Base-by-base conservation (phyloP, 2,113 vertebrate species). In the Macroglossus sobrinus region DNA sequence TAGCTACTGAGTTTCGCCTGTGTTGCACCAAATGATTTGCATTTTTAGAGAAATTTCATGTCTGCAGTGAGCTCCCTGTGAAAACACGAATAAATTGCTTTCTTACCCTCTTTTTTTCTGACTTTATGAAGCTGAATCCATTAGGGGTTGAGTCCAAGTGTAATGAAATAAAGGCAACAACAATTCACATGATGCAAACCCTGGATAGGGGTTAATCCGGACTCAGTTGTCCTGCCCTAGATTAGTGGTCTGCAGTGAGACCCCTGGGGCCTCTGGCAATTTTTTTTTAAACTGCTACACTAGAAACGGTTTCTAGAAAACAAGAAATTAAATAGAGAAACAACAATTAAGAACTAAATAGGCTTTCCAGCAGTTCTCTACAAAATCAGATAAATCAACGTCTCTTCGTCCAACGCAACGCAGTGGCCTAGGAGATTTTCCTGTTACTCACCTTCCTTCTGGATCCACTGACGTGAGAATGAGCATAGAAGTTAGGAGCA, bases 201-300 rank as follows among this genome's bases (percentile, higher is more conserved):
- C 98, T 91, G 97, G 98, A 96, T 98, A 97, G 97, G 97, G 88
- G 89, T 98, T 96, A 98, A 98, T 94, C 98, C 88, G 95, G 96
- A 84, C 97, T 94, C 95, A 76, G 93, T 86, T 97, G 96, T 97
- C 96, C 91, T 40, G 90, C 96, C 94, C 97, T 98, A 99, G 98
- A 98, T 98, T 99, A 98, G 98, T 98, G 98, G 98, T 99, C 99
- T 99, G 98, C 97, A 97, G 99, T 98, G 98, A 99, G 97, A 93
- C 96, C 98, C 89, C 84, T 98, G 98, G 98, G 98, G 98, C 97
- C 95, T 96, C 96, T 98, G 98, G 98, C 99, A 98, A 95, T 98
- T 99, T 99, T 98, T 96, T 98, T 95, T 97, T 97, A 95, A 98
- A 97, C 97, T 97, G 93, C 97, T 96, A 69, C 79, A 84, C 96